phyloP scores from a whole-genome alignment of 2,113 vertebrate species.

The Cisticola juncidis region DNA sequence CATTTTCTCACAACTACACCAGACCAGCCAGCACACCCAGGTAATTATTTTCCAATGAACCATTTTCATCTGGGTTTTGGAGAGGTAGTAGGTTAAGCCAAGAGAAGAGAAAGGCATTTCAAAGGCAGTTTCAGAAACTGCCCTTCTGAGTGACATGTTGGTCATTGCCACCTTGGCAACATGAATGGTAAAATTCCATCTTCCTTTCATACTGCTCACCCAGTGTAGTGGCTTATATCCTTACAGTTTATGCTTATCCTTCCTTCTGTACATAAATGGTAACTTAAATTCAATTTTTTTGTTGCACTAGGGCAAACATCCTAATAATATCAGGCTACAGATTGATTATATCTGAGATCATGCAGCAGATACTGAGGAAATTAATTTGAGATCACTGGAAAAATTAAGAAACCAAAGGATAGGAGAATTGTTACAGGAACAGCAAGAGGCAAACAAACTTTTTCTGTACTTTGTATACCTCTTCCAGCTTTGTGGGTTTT shows the following conservation, averaged over 20 bases:
- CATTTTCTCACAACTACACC: not conserved
- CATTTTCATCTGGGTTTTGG: not conserved
- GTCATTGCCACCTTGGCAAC: not conserved
- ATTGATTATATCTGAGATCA: not conserved
- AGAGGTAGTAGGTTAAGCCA: not conserved
- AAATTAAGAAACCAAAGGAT: not conserved
- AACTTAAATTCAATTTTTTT: not conserved
- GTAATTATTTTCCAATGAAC: not conserved
- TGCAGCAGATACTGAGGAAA: not conserved
- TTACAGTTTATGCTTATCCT: not conserved
- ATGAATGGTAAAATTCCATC: not conserved
- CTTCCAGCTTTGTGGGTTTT: not conserved
- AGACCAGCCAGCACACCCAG: not conserved
- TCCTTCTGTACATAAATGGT: not conserved
- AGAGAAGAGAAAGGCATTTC: not conserved
- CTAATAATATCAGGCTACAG: not conserved
- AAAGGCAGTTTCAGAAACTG: not conserved
- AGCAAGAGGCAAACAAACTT: not conserved
- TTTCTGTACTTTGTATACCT: accelerated
- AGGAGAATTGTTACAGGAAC: not conserved
- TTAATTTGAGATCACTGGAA: not conserved
- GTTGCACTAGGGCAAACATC: not conserved
- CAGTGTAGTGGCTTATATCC: not conserved
- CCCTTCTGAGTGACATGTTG: not conserved
- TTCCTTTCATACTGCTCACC: not conserved